Conservation (phyloP, 2,113 vertebrate genomes). For the Ochotona curzoniae region DNA sequence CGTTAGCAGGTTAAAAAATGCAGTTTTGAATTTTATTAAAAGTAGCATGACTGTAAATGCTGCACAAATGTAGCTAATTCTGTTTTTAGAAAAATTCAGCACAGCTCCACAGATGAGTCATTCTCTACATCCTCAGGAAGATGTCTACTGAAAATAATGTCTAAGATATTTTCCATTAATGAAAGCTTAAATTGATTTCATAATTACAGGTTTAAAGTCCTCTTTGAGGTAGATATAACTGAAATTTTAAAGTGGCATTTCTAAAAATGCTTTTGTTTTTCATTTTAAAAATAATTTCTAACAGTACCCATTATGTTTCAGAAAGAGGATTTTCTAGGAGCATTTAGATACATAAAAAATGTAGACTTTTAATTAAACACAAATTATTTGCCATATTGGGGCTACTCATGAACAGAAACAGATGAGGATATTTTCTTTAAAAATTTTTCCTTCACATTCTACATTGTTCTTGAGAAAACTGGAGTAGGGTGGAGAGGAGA, state of each 20-base stretch:
- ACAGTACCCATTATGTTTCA: background rate
- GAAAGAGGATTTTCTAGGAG: slow-evolving; percentile 14
- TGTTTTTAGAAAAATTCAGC: slow-evolving; percentile 11
- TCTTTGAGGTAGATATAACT: background rate
- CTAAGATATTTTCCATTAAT: slow-evolving; percentile 40
- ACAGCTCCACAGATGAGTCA: background rate
- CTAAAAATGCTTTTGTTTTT: slow-evolving; percentile 47
- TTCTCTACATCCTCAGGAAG: slow-evolving; percentile 43
- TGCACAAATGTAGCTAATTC: slow-evolving; percentile 40
- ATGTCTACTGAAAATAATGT: slow-evolving; percentile 30
- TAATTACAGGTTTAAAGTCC: slow-evolving; percentile 37
- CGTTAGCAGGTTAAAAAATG: slow-evolving; percentile 13
- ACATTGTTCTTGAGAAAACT: background rate
- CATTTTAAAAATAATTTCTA: slow-evolving; percentile 52
- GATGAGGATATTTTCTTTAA: background rate
- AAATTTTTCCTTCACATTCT: background rate
- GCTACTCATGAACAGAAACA: background rate
- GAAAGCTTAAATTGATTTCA: slow-evolving; percentile 47
- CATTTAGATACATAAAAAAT: background rate
- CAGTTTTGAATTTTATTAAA: slow-evolving; percentile 55
- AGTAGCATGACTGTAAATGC: slow-evolving; percentile 35
- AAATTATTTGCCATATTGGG: background rate
- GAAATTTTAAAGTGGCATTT: background rate
- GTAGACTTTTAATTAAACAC: slow-evolving; percentile 1
- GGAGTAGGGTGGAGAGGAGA: background rate